A percentile compares a stretch with the other conserved stretches of the same genome.
phyloP scores from a whole-genome alignment of 2,888 invertebrate species.

The Dolichopus griseipennis region DNA sequence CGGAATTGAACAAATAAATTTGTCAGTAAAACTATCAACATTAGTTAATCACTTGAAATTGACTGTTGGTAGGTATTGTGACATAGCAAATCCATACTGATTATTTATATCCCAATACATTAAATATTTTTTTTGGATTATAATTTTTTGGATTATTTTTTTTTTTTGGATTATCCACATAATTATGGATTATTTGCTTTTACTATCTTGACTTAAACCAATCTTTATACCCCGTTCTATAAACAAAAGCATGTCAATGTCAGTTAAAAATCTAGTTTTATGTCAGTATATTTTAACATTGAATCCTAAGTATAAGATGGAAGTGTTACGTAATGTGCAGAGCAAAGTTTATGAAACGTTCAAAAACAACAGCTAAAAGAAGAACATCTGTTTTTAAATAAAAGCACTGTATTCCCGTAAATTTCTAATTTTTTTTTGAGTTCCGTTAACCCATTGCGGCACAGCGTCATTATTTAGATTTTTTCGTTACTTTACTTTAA shows the following conservation, averaged over 20 bases:
- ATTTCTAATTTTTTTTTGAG: no score
- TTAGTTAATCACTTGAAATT: not conserved
- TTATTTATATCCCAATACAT: conserved; percentile 7
- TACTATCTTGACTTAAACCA: not conserved
- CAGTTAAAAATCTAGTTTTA: conserved; percentile 20
- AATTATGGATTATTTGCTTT: not conserved
- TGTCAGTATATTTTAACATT: conserved; percentile 8
- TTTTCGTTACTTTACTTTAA: no score
- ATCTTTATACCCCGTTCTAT: not conserved
- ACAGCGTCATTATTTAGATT: no score
- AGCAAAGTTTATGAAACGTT: conserved; percentile 10
- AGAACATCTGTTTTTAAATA: conserved; percentile 35
- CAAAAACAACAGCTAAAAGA: conserved; percentile 28
- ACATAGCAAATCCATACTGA: conserved; percentile 15
- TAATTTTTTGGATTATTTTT: no score
- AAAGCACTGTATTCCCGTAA: conserved; percentile 27
- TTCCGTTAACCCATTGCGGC: no score
- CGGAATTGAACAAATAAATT: not conserved
- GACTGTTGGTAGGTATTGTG: conserved; percentile 7
- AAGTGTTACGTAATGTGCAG: conserved; percentile 13
- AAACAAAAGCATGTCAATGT: not conserved
- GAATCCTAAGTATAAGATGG: conserved; percentile 15
- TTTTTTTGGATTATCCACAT: no score
- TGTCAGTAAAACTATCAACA: not conserved
- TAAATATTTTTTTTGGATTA: not conserved